Evolutionary conservation across 2,888 invertebrate species (phyloP), one percentile per base, ranked within the genome.

Genomic region (Papilio elwesi): DNA sequence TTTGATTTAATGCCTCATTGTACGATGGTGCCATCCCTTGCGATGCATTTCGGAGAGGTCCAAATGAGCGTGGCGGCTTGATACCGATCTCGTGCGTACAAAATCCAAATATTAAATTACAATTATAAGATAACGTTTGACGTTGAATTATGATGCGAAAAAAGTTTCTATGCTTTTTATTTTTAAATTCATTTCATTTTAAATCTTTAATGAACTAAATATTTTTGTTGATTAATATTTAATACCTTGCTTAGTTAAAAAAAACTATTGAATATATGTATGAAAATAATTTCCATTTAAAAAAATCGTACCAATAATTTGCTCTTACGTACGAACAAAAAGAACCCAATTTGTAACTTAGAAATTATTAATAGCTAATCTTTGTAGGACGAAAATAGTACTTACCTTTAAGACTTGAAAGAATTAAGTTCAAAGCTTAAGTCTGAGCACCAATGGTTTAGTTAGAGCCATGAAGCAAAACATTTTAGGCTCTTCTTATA

Each of bases 1-100:
- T 86, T 88, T 91, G 90, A 92, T 92, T 91, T 92, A 92, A 83
- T 86, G 86, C 82, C 85, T 88, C 87, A 90, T 92, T 92, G 92
- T 91, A 86, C 80, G 76, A 75, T 76, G 79, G 77, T 78, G 82
- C 65, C 52, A 70, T 68, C 70, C 73, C 73, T 72, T 62, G 72
- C 67, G 87, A 89, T 88, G 86, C 80, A 87, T 88, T 89, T 88
- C 80, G 87, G 84, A 78, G 83, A 85, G 81, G 81, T 77, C 81
- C 78, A 80, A 86, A 83, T 84, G 82, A 86, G 83, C 86, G 81
- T 82, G 82, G 81, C 82, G 77, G 81, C 78, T 80, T 82, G 87
- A 90, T 90, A 85, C 84, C 84, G 85, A 89, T 89, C 85, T 85
- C 81, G 76, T 76, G 76, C 79, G 76, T 80, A 78, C 79, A 78